These are phyloP conservation scores for Papio anubis DNA, from an alignment of 2,113 vertebrate genomes.

Conservation along the genomic window DNA sequence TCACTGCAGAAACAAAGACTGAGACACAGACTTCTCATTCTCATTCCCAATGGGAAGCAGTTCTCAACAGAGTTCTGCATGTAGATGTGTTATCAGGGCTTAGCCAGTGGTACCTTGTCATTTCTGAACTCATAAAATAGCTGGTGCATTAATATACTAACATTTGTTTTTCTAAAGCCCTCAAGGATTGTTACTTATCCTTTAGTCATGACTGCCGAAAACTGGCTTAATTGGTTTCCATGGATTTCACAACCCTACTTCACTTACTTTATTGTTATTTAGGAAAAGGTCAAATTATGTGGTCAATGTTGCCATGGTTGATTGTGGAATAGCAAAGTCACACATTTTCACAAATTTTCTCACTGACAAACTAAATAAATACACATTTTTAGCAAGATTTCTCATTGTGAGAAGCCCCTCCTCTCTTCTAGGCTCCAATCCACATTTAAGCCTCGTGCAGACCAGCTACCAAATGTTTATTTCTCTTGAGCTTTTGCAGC, in stretches of 20 bases:
- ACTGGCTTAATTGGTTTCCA: not conserved
- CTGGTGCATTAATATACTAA: not conserved
- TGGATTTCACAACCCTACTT: not conserved
- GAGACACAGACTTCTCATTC: no score
- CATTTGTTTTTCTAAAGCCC: not conserved
- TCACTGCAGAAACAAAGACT: not conserved
- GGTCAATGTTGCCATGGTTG: not conserved
- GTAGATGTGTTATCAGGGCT: rapidly evolving
- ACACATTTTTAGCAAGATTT: not conserved
- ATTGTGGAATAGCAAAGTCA: not conserved
- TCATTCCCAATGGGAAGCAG: not conserved
- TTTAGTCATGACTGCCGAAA: not conserved
- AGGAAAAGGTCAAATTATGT: not conserved
- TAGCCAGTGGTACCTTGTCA: not conserved
- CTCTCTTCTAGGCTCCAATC: not conserved
- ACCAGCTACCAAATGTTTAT: not conserved
- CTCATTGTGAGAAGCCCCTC: not conserved
- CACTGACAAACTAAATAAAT: not conserved
- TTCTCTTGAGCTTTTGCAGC: not conserved
- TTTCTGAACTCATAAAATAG: not conserved
- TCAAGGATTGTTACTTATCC: not conserved
- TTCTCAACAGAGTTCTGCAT: rapidly evolving
- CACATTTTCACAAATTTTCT: not conserved
- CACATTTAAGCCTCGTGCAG: not conserved
- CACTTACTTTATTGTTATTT: not conserved